Percentiles rank a stretch among this genome's conserved stretches.
These are phyloP conservation scores for Gopherus flavomarginatus DNA, from an alignment of 2,113 vertebrate species.

Conservation along the genomic window DNA sequence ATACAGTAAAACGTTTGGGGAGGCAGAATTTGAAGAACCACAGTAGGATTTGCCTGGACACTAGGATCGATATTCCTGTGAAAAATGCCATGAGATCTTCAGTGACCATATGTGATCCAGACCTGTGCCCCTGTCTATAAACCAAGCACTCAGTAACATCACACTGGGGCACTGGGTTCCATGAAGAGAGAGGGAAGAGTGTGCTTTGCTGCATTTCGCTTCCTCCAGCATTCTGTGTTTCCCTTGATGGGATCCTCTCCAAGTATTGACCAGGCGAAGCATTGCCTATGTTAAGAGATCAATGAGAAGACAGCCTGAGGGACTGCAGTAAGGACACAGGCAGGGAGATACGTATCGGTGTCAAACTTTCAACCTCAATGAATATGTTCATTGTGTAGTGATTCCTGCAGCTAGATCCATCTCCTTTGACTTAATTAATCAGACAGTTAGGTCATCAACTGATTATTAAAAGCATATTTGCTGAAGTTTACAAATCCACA, in stretches of 20 bases:
- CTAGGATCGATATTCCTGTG: background rate
- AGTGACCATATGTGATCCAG: background rate
- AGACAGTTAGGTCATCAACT: constrained; percentile 68
- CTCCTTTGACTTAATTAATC: constrained; percentile 76
- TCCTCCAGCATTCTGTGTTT: constrained; percentile 34
- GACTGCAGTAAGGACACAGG: constrained; percentile 45
- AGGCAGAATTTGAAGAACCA: fast-evolving
- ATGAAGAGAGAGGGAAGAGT: background rate
- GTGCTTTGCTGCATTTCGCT: fast-evolving
- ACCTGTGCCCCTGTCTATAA: no score
- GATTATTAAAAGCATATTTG: constrained; percentile 76
- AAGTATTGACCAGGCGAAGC: constrained; percentile 44
- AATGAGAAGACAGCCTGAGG: constrained; percentile 50
- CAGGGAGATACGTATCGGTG: constrained; percentile 57
- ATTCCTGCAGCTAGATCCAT: constrained; percentile 60
- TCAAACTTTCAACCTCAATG: constrained; percentile 51
- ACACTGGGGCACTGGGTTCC: background rate
- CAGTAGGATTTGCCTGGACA: fast-evolving
- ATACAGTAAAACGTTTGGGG: background rate
- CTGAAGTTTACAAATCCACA: constrained; percentile 71
- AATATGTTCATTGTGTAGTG: constrained; percentile 49
- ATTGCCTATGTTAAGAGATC: constrained; percentile 42
- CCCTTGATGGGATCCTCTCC: background rate
- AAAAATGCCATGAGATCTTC: background rate
- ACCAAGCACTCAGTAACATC: background rate